Evolutionary conservation across 2,888 invertebrate genomes (phyloP).

Genomic region (Melanargia galathea): DNA sequence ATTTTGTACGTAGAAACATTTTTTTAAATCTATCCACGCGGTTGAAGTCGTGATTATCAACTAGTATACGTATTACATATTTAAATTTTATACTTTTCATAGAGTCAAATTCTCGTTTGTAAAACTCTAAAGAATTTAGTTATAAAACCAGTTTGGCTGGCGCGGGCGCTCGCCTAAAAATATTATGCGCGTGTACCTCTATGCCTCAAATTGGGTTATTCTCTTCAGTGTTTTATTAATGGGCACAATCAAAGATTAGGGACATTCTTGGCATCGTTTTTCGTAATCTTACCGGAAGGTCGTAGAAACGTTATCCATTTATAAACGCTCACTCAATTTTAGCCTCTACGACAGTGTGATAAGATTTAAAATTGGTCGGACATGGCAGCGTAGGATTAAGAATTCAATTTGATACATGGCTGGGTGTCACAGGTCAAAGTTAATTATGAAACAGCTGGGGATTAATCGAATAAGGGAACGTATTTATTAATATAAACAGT

Average conservation of each 20-base stretch:
- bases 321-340: slow-evolving; percentile 17
- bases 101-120: not conserved
- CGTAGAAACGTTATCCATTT: slow-evolving; percentile 41
- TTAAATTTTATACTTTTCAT: not conserved
- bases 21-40: no score
- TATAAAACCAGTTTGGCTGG: not conserved
- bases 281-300: slow-evolving; percentile 46
- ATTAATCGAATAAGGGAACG: slow-evolving; percentile 30
- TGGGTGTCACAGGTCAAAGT: slow-evolving; percentile 37
- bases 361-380: slow-evolving; percentile 22
- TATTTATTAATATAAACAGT: slow-evolving; percentile 30
- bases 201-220: slow-evolving; percentile 6
- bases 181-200: not conserved
- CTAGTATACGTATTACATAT: not conserved
- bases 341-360: slow-evolving; percentile 3
- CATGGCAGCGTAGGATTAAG: slow-evolving; percentile 25
- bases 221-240: slow-evolving; percentile 31
- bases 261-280: slow-evolving; percentile 37
- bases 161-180: not conserved
- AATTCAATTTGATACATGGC: slow-evolving; percentile 37
- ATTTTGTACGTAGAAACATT: no score
- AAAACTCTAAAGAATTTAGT: slow-evolving; percentile 1
- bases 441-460: slow-evolving; percentile 36
- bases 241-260: slow-evolving; percentile 38
- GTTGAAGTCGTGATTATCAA: no score